Evolutionary conservation across 1,140 invertebrate species (phyloP).

Genomic region (Macrostomum lignano): DNA sequence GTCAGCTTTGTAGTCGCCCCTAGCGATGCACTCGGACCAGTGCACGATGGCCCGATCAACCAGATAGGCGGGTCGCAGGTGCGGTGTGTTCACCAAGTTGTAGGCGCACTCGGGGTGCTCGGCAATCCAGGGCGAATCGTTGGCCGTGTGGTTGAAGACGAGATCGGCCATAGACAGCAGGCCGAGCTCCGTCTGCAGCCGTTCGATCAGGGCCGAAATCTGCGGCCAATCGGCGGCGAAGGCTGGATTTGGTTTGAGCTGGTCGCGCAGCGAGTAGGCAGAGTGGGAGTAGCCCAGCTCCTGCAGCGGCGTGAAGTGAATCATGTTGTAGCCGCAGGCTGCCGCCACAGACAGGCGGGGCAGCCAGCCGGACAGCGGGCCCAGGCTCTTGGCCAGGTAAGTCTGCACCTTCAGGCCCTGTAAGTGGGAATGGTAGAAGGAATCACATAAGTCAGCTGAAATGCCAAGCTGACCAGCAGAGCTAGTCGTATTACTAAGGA

Average conservation of each 20-base stretch:
- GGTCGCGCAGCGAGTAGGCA: constrained; percentile 61
- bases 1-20: no score
- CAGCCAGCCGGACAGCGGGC: constrained; percentile 62
- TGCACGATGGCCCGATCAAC: constrained; percentile 53
- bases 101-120: constrained; percentile 70
- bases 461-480: no score
- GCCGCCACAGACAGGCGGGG: constrained; percentile 50
- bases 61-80: constrained; percentile 67
- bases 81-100: constrained; percentile 60
- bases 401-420: no score
- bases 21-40: no score
- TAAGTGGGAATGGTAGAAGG: no score
- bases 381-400: constrained; percentile 64
- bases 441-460: no score
- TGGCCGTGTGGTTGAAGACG: constrained; percentile 87
- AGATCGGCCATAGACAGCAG: constrained; percentile 73
- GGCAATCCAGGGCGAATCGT: constrained; percentile 57
- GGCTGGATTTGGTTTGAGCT: constrained; percentile 46
- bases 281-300: constrained; percentile 65
- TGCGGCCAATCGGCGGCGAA: constrained; percentile 34
- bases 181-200: constrained; percentile 60
- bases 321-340: constrained; percentile 70
- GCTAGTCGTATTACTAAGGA: no score
- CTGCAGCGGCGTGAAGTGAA: constrained; percentile 85
- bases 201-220: constrained; percentile 42